Evolutionary conservation across 1,140 invertebrate genomes (phyloP).

Genomic region (Anastrepha obliqua): DNA sequence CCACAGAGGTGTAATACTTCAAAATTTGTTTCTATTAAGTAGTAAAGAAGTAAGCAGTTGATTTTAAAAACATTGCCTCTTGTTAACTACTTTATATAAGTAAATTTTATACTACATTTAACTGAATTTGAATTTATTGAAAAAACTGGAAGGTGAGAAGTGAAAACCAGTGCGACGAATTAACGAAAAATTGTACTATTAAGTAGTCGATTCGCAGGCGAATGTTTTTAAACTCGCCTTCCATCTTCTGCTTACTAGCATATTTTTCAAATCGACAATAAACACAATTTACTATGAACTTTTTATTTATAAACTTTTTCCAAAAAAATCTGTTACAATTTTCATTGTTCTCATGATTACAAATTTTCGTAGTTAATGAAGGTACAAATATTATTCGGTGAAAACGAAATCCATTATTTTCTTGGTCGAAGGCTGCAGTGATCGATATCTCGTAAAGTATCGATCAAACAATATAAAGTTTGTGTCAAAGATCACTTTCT

Average conservation of each 20-base stretch:
- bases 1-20: background rate
- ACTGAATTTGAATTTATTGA: background rate
- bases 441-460: too few species aligned
- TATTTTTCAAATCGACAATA: constrained; percentile 6
- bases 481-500: background rate
- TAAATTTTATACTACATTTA: constrained; percentile 14
- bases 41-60: constrained; percentile 51
- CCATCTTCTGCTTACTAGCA: constrained; percentile 22
- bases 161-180: background rate
- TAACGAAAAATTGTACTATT: constrained; percentile 50
- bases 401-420: too few species aligned
- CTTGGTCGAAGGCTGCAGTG: too few species aligned
- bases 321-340: too few species aligned
- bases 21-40: constrained; percentile 53
- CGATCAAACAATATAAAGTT: too few species aligned
- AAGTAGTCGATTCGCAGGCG: constrained; percentile 55
- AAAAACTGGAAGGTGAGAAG: background rate
- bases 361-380: too few species aligned
- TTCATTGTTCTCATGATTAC: too few species aligned
- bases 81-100: constrained; percentile 53
- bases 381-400: too few species aligned
- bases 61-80: constrained; percentile 53
- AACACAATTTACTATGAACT: background rate
- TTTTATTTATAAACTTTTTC: too few species aligned
- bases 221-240: constrained; percentile 21